Evolutionary conservation across 2,797 vertebrate species (phyloP).

Genomic region (Orestias chungarensis): DNA sequence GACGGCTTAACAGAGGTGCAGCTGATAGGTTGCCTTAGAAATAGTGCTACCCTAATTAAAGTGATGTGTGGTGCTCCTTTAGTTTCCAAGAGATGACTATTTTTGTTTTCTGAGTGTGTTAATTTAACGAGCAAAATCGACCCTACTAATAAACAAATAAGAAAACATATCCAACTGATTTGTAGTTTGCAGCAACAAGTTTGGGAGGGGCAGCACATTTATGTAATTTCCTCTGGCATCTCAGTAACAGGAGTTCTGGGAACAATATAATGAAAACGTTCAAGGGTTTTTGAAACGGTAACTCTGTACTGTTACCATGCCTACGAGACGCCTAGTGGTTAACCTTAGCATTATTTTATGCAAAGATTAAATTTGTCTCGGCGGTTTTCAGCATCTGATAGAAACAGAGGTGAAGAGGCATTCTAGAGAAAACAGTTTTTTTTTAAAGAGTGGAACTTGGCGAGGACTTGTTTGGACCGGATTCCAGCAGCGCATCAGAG

Average conservation of each 20-base stretch:
- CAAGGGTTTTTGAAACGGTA: neutral
- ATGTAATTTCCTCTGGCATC: neutral
- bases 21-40: neutral
- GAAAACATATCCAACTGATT: neutral
- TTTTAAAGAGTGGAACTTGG: conserved; percentile 54
- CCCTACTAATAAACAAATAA: neutral
- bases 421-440: conserved; percentile 55
- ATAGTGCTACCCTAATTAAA: neutral
- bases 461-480: conserved; percentile 46
- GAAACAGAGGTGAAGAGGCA: conserved; percentile 30
- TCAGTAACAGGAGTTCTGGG: neutral
- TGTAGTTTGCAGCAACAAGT: neutral
- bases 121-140: neutral
- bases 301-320: neutral
- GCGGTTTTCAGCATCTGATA: conserved; percentile 26
- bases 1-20: neutral
- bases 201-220: neutral
- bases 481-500: conserved; percentile 32
- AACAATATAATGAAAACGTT: neutral
- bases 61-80: neutral
- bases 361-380: conserved; percentile 17
- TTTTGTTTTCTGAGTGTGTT: neutral
- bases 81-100: neutral
- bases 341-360: conserved; percentile 36
- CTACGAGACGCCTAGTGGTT: conserved; percentile 27